These are phyloP conservation scores for Meloidogyne floridensis DNA, from an alignment of 1,140 invertebrate species.

Conservation along the genomic window DNA sequence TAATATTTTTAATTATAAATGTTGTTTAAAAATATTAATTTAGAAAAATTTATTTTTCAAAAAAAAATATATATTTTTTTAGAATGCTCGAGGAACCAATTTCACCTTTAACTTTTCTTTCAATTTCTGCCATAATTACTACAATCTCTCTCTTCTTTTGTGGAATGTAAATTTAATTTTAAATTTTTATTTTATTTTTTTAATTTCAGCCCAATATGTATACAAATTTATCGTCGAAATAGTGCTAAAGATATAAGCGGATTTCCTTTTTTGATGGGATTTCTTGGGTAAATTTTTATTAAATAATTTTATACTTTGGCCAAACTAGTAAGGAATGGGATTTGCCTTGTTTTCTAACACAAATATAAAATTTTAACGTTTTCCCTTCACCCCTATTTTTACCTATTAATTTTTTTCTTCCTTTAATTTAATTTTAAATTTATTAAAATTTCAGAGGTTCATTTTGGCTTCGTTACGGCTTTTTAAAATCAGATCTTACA, in stretches of 20 bases:
- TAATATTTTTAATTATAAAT: neutral
- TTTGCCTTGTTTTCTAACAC: too few relatives aligned
- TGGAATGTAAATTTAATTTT: slow-evolving; percentile 54
- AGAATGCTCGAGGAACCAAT: slow-evolving; percentile 44
- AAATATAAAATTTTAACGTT: too few relatives aligned
- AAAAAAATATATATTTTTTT: slow-evolving; percentile 9
- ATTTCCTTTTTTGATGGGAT: slow-evolving; percentile 60
- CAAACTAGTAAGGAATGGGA: too few relatives aligned
- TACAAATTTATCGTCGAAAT: slow-evolving; percentile 56
- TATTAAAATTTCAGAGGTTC: slow-evolving; percentile 46
- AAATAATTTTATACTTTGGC: neutral
- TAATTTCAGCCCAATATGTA: slow-evolving; percentile 60
- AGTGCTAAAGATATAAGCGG: slow-evolving; percentile 60
- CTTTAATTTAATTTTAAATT: slow-evolving; percentile 12
- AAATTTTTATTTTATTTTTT: slow-evolving; percentile 9
- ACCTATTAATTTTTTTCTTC: neutral
- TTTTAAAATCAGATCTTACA: slow-evolving; percentile 57
- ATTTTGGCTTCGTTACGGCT: slow-evolving; percentile 63
- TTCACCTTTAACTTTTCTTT: slow-evolving; percentile 55
- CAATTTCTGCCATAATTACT: slow-evolving; percentile 60
- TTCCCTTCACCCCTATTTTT: neutral
- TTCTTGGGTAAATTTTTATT: slow-evolving; percentile 57
- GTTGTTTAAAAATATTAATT: neutral
- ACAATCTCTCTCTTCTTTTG: slow-evolving; percentile 64
- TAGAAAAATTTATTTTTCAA: neutral